phyloP scores from a whole-genome alignment of 2,797 vertebrate species.

The Loriculus beryllinus region DNA sequence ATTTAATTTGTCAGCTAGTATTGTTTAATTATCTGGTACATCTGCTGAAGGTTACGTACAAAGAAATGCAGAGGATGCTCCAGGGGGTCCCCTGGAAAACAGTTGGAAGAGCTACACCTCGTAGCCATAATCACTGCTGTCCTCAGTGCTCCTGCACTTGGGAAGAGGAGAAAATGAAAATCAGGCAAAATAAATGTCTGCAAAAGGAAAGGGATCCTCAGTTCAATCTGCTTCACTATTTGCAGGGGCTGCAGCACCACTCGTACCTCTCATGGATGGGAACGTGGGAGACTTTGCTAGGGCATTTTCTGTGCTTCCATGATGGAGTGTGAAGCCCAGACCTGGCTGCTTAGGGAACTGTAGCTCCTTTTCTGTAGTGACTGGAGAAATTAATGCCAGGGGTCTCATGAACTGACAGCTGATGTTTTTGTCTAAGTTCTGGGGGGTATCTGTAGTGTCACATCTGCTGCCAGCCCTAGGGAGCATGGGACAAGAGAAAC shows the following conservation, averaged over 20 bases:
- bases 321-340: neutral
- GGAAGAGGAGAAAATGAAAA: neutral
- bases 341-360: neutral
- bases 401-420: neutral
- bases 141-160: neutral
- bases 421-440: neutral
- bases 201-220: neutral
- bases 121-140: neutral
- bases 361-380: neutral
- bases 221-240: neutral
- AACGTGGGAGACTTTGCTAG: neutral
- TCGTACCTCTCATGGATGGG: fast-evolving
- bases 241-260: neutral
- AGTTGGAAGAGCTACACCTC: neutral
- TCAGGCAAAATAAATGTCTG: neutral
- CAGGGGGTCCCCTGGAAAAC: neutral
- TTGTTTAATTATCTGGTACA: neutral
- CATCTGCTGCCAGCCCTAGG: neutral
- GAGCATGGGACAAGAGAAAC: neutral
- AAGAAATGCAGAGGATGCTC: neutral
- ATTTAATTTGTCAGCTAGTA: neutral
- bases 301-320: neutral
- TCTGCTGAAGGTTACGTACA: neutral
- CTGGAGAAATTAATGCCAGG: neutral
- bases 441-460: neutral